These are phyloP conservation scores for Pachyseris speciosa DNA, from an alignment of 64 coral and sea anemone genomes.

Conservation along the genomic window DNA sequence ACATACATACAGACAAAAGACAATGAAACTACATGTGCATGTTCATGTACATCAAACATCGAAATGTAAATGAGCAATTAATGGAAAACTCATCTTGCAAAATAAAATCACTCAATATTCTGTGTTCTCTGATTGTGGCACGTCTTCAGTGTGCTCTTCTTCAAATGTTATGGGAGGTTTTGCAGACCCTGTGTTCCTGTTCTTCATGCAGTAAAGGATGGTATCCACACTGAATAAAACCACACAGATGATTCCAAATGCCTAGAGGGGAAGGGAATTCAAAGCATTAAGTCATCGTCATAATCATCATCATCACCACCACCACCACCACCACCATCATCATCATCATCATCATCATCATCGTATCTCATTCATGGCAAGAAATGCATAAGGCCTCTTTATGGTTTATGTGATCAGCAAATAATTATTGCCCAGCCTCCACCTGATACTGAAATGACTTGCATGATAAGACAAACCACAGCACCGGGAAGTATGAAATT, in stretches of 20 bases:
- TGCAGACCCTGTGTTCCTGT: slow-evolving; percentile 51
- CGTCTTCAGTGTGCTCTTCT: neutral
- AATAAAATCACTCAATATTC: neutral
- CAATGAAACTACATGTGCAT: too few species aligned
- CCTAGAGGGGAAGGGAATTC: slow-evolving; percentile 37
- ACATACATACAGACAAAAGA: too few species aligned
- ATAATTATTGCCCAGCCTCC: too few species aligned
- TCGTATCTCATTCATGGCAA: too few species aligned
- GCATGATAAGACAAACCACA: too few species aligned
- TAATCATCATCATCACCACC: too few species aligned
- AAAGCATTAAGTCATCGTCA: neutral
- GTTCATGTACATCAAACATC: neutral
- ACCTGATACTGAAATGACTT: too few species aligned
- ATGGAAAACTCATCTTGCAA: neutral
- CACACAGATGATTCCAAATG: slow-evolving; percentile 86
- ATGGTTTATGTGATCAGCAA: too few species aligned
- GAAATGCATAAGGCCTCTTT: too few species aligned
- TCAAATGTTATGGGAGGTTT: slow-evolving; percentile 52
- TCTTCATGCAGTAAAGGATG: slow-evolving; percentile 76
- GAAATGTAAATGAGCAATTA: neutral
- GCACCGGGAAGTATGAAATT: too few species aligned
- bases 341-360: too few species aligned
- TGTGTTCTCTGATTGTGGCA: neutral
- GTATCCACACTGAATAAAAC: slow-evolving; percentile 85
- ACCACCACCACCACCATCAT: too few species aligned